These are phyloP conservation scores for Lasioglossum zephyrum DNA, from an alignment of 2,888 invertebrate species.

Conservation along the genomic window DNA sequence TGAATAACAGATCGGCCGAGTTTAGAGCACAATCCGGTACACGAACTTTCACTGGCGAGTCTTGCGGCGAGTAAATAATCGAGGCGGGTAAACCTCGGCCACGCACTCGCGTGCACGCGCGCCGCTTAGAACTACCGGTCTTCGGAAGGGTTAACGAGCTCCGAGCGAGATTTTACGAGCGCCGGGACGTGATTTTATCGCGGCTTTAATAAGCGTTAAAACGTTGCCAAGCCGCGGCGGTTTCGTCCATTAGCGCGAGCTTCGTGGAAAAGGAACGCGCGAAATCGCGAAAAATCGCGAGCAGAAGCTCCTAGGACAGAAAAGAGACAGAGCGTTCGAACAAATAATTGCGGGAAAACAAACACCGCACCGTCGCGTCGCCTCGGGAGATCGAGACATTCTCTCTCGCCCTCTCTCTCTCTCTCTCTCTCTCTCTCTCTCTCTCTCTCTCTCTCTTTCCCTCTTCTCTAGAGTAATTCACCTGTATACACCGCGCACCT, in stretches of 20 bases:
- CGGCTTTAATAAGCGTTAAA: constrained; percentile 21
- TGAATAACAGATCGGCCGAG: constrained; percentile 50
- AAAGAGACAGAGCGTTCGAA: constrained; percentile 19
- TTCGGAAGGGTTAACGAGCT: constrained; percentile 48
- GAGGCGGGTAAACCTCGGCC: neutral
- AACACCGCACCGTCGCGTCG: constrained; percentile 32
- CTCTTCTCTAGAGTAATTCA: constrained; percentile 48
- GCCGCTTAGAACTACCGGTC: constrained; percentile 40
- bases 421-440: neutral
- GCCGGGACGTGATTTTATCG: constrained; percentile 16
- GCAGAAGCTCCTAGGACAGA: constrained; percentile 35
- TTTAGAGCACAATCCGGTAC: constrained; percentile 38
- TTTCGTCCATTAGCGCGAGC: constrained; percentile 35
- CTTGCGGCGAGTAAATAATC: constrained; percentile 23
- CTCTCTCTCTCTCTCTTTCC: neutral
- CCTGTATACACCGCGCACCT: constrained; percentile 50
- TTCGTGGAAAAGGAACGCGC: constrained; percentile 7
- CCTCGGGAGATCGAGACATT: constrained; percentile 8
- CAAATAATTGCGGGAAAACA: constrained; percentile 49
- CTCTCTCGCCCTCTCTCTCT: neutral
- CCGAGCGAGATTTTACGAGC: constrained; percentile 20
- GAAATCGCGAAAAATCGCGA: constrained; percentile 50
- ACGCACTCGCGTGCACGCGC: constrained; percentile 6
- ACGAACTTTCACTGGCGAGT: constrained; percentile 44
- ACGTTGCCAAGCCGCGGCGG: constrained; percentile 17